Percentiles rank a stretch among this genome's conserved stretches.
phyloP scores from a whole-genome alignment of 2,888 invertebrate genomes.

The Epiblema foenella region DNA sequence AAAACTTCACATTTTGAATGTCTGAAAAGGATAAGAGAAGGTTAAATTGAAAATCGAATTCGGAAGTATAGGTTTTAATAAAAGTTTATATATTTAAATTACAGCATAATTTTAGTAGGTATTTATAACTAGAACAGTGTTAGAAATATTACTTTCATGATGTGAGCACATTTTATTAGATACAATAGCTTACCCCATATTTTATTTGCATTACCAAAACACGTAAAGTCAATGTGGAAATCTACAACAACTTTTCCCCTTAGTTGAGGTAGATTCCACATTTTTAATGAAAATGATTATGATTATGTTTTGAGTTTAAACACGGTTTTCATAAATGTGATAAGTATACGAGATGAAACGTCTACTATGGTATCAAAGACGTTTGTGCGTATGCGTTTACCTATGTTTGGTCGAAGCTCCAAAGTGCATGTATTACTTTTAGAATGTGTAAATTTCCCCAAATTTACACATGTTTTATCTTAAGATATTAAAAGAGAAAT shows the following conservation, averaged over 20 bases:
- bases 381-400: constrained; percentile 77
- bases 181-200: constrained; percentile 66
- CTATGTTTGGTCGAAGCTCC: constrained; percentile 71
- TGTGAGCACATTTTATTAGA: constrained; percentile 76
- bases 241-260: constrained; percentile 82
- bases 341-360: constrained; percentile 50
- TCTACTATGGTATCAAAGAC: constrained; percentile 52
- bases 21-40: constrained; percentile 5
- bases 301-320: constrained; percentile 51
- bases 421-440: constrained; percentile 70
- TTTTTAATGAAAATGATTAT: constrained; percentile 51
- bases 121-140: constrained; percentile 82
- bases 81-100: constrained; percentile 83
- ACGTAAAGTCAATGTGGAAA: constrained; percentile 58
- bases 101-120: constrained; percentile 79
- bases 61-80: constrained; percentile 85
- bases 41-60: constrained; percentile 67
- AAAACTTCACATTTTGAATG: too few species aligned
- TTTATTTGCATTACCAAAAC: constrained; percentile 61
- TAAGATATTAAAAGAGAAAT: constrained; percentile 55
- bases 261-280: constrained; percentile 76
- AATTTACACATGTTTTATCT: constrained; percentile 70
- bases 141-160: constrained; percentile 74
- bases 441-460: constrained; percentile 82
- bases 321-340: constrained; percentile 50